Evolutionary conservation across 2,888 invertebrate species (phyloP).

Genomic region (Chymomyza procnemis): DNA sequence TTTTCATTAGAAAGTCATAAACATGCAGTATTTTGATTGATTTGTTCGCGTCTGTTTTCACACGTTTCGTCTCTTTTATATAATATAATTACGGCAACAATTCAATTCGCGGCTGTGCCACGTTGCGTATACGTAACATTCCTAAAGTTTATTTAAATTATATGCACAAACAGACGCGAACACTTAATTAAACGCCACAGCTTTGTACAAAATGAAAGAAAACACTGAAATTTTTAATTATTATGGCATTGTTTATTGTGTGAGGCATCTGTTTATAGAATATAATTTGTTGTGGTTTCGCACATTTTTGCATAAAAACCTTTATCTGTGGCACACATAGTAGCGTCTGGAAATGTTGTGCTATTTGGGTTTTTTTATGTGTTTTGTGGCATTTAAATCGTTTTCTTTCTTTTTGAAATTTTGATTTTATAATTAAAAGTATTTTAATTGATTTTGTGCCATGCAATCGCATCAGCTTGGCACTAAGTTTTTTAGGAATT

Average conservation of each 20-base stretch:
- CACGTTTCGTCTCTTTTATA: background rate
- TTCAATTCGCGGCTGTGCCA: background rate
- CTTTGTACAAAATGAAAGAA: conserved; percentile 1
- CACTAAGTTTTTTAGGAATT: no score
- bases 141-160: background rate
- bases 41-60: no score
- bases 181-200: background rate
- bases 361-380: no score
- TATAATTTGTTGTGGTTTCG: conserved; percentile 43
- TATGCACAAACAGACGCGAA: background rate
- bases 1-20: conserved; percentile 35
- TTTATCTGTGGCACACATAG: no score
- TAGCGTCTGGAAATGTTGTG: no score
- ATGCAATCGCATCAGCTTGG: no score
- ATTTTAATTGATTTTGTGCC: background rate
- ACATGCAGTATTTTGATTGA: conserved; percentile 35
- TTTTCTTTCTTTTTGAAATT: background rate
- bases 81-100: conserved; percentile 4
- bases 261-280: conserved; percentile 36
- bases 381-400: no score
- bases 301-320: conserved; percentile 27
- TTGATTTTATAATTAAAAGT: background rate
- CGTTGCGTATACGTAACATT: conserved; percentile 1
- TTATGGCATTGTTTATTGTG: conserved; percentile 31
- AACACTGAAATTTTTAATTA: background rate